Evolutionary conservation across 2,797 vertebrate species (phyloP).

Genomic region (Poeciliopsis infans): DNA sequence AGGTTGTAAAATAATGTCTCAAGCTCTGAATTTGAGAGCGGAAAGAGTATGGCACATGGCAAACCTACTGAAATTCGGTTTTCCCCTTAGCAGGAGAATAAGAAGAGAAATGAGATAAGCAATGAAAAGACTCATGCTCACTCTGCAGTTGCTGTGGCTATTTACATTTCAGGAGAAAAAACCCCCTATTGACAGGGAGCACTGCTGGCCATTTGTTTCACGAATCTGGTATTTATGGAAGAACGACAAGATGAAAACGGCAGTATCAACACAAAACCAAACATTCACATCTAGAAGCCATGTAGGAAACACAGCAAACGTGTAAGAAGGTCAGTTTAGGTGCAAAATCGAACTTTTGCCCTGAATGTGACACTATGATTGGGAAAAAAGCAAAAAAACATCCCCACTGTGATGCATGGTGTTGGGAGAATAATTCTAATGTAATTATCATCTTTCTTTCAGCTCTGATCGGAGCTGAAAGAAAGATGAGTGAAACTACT

Average conservation of each 20-base stretch:
- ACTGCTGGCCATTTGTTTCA: neutral
- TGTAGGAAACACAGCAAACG: neutral
- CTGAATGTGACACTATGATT: neutral
- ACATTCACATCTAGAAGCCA: neutral
- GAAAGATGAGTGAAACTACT: neutral
- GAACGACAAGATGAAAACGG: neutral
- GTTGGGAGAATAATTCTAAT: neutral
- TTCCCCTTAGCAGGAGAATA: neutral
- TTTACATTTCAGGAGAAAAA: neutral
- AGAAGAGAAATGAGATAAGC: neutral
- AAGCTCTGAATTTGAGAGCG: neutral
- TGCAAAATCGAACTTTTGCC: neutral
- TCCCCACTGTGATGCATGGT: neutral
- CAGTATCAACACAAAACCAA: neutral
- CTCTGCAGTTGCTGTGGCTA: neutral
- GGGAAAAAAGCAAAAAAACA: neutral
- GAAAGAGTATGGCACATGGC: neutral
- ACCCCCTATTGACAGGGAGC: neutral
- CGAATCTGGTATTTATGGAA: neutral
- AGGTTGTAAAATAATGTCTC: neutral
- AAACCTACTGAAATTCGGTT: neutral
- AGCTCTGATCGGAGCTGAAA: neutral
- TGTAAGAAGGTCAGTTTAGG: neutral
- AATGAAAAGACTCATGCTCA: neutral
- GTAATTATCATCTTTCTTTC: too few relatives aligned